Evolutionary conservation across 2,888 invertebrate species (phyloP).

Genomic region (Drosophila infuscata): DNA sequence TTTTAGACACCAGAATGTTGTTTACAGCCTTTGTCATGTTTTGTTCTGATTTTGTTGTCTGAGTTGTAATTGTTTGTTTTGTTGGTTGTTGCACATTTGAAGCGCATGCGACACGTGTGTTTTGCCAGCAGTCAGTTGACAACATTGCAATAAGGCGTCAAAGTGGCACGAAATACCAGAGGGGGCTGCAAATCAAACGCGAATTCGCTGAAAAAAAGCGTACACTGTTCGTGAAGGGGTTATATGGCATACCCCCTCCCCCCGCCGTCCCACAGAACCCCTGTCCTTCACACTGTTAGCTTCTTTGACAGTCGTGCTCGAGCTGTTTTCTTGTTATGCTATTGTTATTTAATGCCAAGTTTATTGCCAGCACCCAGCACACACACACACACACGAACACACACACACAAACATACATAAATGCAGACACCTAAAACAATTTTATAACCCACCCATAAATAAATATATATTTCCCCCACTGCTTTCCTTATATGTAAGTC

Average conservation of each 20-base stretch:
- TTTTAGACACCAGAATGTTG: slow-evolving; percentile 23
- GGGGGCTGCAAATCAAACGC: background rate
- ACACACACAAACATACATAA: background rate
- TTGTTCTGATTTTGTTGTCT: slow-evolving; percentile 11
- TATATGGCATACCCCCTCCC: slow-evolving; percentile 10
- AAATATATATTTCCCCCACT: slow-evolving; percentile 43
- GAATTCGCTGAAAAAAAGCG: slow-evolving; percentile 34
- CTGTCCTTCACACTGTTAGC: slow-evolving; percentile 19
- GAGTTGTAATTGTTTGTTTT: background rate
- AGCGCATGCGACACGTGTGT: slow-evolving; percentile 61
- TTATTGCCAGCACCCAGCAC: slow-evolving; percentile 68
- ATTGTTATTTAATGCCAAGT: slow-evolving; percentile 78
- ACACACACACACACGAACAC: slow-evolving; percentile 33
- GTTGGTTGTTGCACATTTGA: slow-evolving; percentile 27
- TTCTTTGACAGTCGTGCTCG: slow-evolving; percentile 47
- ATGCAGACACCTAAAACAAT: slow-evolving; percentile 70
- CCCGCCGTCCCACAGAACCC: background rate
- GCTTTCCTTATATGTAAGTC: slow-evolving; percentile 51
- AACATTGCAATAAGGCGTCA: slow-evolving; percentile 55
- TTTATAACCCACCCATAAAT: slow-evolving; percentile 72
- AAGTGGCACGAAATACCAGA: slow-evolving; percentile 49
- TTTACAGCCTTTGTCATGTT: slow-evolving; percentile 43
- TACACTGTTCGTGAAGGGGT: slow-evolving; percentile 55
- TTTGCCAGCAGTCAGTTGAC: slow-evolving; percentile 51
- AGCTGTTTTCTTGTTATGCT: slow-evolving; percentile 72